phyloP scores from a whole-genome alignment of 2,113 vertebrate genomes.

The Calyptomena viridis region DNA sequence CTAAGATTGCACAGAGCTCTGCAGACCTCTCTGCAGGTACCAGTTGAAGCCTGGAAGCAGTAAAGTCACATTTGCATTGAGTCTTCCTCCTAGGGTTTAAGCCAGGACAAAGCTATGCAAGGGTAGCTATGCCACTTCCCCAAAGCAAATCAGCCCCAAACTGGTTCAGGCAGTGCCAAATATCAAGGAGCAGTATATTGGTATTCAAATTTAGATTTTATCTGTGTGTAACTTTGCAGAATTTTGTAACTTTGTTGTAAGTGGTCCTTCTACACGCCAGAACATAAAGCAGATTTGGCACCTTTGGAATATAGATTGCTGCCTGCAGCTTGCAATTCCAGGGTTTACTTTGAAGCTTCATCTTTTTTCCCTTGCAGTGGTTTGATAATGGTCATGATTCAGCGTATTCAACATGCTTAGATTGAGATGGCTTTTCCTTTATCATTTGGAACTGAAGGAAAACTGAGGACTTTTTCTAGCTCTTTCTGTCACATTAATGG shows the following conservation, averaged over 20 bases:
- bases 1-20: neutral
- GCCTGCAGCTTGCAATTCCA: neutral
- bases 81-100: neutral
- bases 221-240: neutral
- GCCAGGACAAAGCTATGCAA: neutral
- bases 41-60: constrained; percentile 26
- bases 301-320: neutral
- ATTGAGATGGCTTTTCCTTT: neutral
- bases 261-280: neutral
- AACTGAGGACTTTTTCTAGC: neutral
- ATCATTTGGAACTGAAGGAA: neutral
- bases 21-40: constrained; percentile 31
- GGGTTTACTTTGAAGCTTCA: neutral
- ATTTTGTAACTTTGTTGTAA: constrained; percentile 22
- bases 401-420: neutral
- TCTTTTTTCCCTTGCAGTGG: neutral
- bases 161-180: constrained; percentile 24
- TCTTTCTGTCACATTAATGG: neutral
- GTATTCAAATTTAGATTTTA: constrained; percentile 47
- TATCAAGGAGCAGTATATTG: constrained; percentile 1
- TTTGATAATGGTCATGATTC: neutral
- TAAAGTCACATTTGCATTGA: constrained; percentile 42
- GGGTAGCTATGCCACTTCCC: neutral
- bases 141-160: constrained; percentile 24
- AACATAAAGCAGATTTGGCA: neutral